Percentiles rank a stretch among this genome's conserved stretches.
Conservation (phyloP, 2,797 vertebrate genomes). For the Hippopotamyrus pictus region DNA sequence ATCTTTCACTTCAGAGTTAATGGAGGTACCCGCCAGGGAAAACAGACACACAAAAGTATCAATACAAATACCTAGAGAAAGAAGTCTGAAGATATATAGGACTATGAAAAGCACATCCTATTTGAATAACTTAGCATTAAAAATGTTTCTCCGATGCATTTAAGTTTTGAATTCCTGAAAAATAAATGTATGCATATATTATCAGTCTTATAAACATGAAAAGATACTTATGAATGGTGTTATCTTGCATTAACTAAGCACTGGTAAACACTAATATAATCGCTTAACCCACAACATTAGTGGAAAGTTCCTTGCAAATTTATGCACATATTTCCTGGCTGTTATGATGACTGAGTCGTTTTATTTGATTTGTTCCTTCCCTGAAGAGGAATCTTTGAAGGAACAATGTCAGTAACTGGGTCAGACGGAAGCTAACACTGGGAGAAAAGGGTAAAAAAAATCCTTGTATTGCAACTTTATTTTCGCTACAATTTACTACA, state of each 20-base stretch:
- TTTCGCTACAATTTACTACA: not conserved
- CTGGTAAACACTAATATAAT: constrained; percentile 7
- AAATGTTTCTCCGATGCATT: not conserved
- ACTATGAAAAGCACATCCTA: not conserved
- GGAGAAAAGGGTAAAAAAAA: not conserved
- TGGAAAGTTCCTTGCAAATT: not conserved
- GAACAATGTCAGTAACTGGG: not conserved
- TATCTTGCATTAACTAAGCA: not conserved
- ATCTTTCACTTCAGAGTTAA: not conserved
- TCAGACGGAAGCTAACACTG: not conserved
- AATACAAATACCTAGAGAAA: not conserved
- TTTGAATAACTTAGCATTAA: not conserved
- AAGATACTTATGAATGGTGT: not conserved
- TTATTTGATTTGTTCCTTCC: not conserved
- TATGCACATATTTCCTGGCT: not conserved
- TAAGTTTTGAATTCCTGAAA: not conserved
- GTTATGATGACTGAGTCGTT: not conserved
- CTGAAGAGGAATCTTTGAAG: not conserved
- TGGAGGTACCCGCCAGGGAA: not conserved
- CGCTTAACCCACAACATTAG: not conserved
- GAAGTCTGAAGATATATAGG: not conserved
- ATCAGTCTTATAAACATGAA: not conserved
- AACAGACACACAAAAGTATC: not conserved
- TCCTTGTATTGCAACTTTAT: not conserved
- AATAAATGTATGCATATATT: not conserved